Base-by-base conservation (phyloP, 2,888 invertebrate species). In the Cephus nigrinus region DNA sequence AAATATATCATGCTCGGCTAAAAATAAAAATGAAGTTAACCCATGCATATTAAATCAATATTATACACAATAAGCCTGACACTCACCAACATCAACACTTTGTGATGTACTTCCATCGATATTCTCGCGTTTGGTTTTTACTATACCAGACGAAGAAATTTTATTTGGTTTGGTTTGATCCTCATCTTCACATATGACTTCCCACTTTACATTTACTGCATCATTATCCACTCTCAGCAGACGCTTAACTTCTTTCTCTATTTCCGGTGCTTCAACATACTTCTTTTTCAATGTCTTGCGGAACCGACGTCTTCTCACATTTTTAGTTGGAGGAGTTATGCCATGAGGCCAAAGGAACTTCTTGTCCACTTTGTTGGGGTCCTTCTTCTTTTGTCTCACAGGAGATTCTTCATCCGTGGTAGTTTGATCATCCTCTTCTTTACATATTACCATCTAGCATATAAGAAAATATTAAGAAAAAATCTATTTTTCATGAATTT, bases 161-260 rank as follows among this genome's bases (percentile, higher is more conserved):
- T 90, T 91, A 75, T 87, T 91, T 12, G 91, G 88, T 80, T 91
- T 86, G 81, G 92, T 90, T 83, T 94, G 93, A 80, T 97, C 96
- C 84, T 97, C 96, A 87, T 97, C 97, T 91, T 98, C 98, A 86
- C 96, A 96, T 32, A 98, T 95, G 0, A 98, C 95, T 89, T 98
- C 98, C 95, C 96, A 98, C 80, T 95, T 95, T 0, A 98, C 96
- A 88, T 95, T 95, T 0, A 96, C 96, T 1, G 99, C 98, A 90
- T 99, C 98, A 89, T 98, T 97, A 89, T 99, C 99, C 68, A 96
- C 96, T 82, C 98, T 93, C 12, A 99, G 93, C 77, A 99, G 92
- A 69, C 98, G 93, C 90, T 98, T 98, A 0, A 99, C 98, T 93
- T 99, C 99, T 90, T 98, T 98, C 90, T 99, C 99, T 82, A 99